Base-by-base conservation (phyloP, 23 tunicate species). In the Ciona savignyi region DNA sequence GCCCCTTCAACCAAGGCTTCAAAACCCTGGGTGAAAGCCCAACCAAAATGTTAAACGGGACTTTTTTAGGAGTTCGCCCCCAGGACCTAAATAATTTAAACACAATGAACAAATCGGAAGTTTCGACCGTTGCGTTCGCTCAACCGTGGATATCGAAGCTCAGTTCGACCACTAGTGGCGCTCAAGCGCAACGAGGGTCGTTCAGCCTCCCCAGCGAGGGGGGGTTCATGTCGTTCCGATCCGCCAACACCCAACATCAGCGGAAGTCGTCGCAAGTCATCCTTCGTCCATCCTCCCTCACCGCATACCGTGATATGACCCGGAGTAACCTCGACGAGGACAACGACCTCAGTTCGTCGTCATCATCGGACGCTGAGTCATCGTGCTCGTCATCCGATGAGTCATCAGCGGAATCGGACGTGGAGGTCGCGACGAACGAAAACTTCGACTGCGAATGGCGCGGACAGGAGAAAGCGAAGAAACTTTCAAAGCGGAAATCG, bases 1-100 rank as follows among this genome's bases (percentile, higher is more conserved):
- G 34, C 35, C 70, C 75, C 27, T 42, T 42, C 9, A 42, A 42
- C 56, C 56, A 42, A 15, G 56, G 56, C 56, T 42, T 42, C 15
- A 9, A 9, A 6, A 15, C 15, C 15, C 56, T 42, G 56, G 56
- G 56, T 42, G 56, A 42, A 15, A 42, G 15, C 15, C n/a, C n/a
- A n/a, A n/a, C n/a, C n/a, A 42, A 42, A 42, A 15, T 42, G 11
- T 11, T 65, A 1, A 81, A 65, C 80, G 77, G 68, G 62, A 42
- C 79, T 88, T 88, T 88, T 88, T 88, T 88, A 88, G 96, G 86
- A 72, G 27, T 49, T n/a, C 25, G 96, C 96, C 96, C 96, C 96
- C 96, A 88, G 88, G 35, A 28, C 72, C 96, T 76, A 77, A 88
- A 75, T 83, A 78, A 66, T 68, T 3, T 60, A 51, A 30, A 63